Percentiles rank a stretch among this genome's conserved stretches.
Conservation (phyloP, 2,797 vertebrate species). For the Coluber constrictor region DNA sequence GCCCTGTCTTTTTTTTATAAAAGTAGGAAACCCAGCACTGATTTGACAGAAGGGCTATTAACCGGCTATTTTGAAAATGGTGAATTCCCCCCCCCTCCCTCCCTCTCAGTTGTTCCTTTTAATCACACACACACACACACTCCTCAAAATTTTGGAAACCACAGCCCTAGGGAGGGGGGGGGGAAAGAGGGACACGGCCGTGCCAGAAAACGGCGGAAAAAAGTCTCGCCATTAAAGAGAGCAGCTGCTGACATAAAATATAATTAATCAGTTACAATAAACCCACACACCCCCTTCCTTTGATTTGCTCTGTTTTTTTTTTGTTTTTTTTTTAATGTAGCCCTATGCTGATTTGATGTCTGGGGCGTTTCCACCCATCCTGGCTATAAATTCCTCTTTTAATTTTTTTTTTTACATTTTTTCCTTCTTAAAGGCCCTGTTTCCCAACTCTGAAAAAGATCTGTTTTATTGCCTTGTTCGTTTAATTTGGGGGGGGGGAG, state of each 20-base stretch:
- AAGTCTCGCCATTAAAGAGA: neutral
- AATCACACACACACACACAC: no score
- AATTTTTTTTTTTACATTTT: neutral
- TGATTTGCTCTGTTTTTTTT: no score
- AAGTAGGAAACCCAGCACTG: neutral
- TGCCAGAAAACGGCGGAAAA: neutral
- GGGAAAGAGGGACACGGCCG: neutral
- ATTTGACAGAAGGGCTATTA: no score
- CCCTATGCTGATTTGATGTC: constrained; percentile 45
- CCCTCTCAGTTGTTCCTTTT: neutral
- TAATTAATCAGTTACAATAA: constrained; percentile 40
- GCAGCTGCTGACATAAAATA: constrained; percentile 34
- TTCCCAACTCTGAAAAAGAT: constrained; percentile 56
- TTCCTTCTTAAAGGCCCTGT: constrained; percentile 32
- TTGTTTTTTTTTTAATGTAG: neutral
- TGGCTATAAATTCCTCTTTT: constrained; percentile 35
- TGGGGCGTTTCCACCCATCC: constrained; percentile 26
- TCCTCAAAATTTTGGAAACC: neutral
- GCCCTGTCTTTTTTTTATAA: no score
- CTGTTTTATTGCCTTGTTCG: constrained; percentile 62
- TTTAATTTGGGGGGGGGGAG: constrained; percentile 47
- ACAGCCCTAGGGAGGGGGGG: neutral
- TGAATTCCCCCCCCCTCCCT: neutral
- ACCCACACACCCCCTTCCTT: neutral
- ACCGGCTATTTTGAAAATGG: neutral